Base-by-base conservation (phyloP, 2,797 vertebrate species). In the Pseudopleuronectes americanus region DNA sequence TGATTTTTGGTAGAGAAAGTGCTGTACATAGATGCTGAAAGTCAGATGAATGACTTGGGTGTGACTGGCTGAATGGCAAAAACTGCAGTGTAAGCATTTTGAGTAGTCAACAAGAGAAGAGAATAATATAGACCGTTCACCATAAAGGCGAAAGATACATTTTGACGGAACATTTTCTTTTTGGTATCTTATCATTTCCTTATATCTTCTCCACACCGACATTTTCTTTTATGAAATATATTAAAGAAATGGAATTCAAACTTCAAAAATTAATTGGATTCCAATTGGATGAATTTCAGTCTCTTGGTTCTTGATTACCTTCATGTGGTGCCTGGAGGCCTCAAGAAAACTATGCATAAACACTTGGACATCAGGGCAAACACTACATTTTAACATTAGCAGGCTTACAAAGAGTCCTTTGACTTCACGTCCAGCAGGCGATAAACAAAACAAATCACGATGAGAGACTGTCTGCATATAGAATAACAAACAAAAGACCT, bases 401-500 rank as follows among this genome's bases (percentile, higher is more conserved):
- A 61, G 17, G 56, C 45, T 48, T n/a, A 36, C 22, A 54, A 52
- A 64, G 4, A 38, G 43, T 12, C 23, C 23, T 22, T n/a, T 36
- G 57, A 60, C 65, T 76, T 67, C 23, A 70, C 68, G 45, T 64
- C 33, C 22, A 68, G 22, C 56, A 41, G 55, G 19, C 3, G 8
- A 61, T 60, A 60, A 52, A 66, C 66, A 59, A 60, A 79, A 38
- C 21, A 19, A 49, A 74, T 66, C 21, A 55, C 1, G 4, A 57
- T 33, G 31, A 38, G 55, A 59, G 56, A 53, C 24, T 52, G 64
- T 59, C 48, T 75, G 59, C 63, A 68, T 69, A 49, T 43, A 72
- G 61, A 74, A 71, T 36, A 49, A 70, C 63, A 75, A 72, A 73
- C 57, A 56, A 36, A 64, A 57, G 59, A 84, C 79, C 68, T 74